Conservation (phyloP, 2,888 invertebrate species). For the Arrhopalites spinosus region DNA sequence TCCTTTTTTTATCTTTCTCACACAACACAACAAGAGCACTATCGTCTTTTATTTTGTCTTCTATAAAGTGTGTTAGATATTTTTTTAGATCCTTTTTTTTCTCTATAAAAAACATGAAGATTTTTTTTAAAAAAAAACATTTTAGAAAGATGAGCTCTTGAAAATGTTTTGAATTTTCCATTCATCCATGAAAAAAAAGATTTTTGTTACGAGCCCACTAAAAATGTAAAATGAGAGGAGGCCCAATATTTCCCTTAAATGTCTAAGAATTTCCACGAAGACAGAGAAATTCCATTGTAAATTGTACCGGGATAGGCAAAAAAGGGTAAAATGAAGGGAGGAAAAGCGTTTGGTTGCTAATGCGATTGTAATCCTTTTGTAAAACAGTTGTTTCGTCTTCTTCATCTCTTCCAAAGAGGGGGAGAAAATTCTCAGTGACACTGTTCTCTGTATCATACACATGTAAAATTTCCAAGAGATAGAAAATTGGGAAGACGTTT, state of each 20-base stretch:
- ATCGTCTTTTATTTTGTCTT: too few species aligned
- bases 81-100: too few species aligned
- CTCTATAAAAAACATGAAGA: too few species aligned
- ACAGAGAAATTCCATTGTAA: background rate
- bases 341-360: too few species aligned
- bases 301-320: too few species aligned
- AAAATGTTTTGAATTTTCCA: constrained; percentile 7
- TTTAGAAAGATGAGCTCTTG: background rate
- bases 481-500: background rate
- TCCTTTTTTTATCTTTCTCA: background rate
- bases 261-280: background rate
- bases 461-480: background rate
- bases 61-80: too few species aligned
- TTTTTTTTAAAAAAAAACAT: background rate
- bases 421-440: background rate
- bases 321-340: too few species aligned
- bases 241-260: constrained; percentile 20
- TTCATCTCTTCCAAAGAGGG: background rate
- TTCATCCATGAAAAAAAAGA: constrained; percentile 30
- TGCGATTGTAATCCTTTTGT: constrained; percentile 37
- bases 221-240: background rate
- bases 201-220: too few species aligned
- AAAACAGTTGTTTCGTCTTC: constrained; percentile 27
- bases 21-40: too few species aligned
- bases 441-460: background rate